Evolutionary conservation across 2,113 vertebrate species (phyloP).

Genomic region (Abramis brama): DNA sequence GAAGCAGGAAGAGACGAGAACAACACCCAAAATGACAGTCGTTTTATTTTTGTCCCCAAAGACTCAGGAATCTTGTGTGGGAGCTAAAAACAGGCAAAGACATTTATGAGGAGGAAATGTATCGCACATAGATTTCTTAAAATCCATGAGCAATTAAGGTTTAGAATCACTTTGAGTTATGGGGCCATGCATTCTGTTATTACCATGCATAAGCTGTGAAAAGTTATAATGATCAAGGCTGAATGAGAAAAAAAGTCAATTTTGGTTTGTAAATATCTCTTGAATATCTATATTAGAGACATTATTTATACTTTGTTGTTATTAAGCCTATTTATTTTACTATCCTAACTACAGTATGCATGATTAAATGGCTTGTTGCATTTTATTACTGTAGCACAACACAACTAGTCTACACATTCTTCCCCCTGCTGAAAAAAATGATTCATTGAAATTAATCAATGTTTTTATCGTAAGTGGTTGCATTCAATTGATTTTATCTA

Average conservation of each 20-base stretch:
- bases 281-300: no score
- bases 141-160: background rate
- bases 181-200: background rate
- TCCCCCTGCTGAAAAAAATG: no score
- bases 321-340: no score
- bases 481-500: no score
- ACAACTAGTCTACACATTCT: no score
- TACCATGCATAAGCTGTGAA: background rate
- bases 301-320: no score
- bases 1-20: slow-evolving; percentile 57
- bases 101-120: background rate
- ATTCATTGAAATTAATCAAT: no score
- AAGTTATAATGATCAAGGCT: background rate
- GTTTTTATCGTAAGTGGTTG: no score
- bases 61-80: slow-evolving; percentile 38
- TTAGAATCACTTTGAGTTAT: background rate
- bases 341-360: no score
- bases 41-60: slow-evolving; percentile 52
- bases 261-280: background rate
- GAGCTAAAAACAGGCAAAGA: slow-evolving; percentile 45
- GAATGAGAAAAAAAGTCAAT: background rate
- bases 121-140: background rate
- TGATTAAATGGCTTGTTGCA: no score
- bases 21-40: slow-evolving; percentile 56
- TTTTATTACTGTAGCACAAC: no score